Percentiles rank a stretch among this genome's conserved stretches.
These are phyloP conservation scores for Dione vanillae DNA, from an alignment of 2,888 invertebrate genomes.

Conservation along the genomic window DNA sequence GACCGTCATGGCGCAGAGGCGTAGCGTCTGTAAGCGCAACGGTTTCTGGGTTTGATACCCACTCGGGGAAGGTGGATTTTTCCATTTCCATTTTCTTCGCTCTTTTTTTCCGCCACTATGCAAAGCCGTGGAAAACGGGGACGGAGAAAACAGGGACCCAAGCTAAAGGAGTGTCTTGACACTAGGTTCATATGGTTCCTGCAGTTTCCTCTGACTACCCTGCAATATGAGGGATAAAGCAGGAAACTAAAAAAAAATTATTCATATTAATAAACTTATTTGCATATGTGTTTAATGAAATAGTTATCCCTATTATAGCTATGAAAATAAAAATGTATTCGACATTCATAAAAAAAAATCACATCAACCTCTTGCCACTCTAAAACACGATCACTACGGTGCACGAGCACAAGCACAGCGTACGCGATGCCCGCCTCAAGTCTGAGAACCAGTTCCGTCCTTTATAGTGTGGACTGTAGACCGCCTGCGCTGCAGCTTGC, in stretches of 20 bases:
- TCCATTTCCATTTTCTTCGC: not conserved
- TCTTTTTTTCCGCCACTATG: too few species aligned
- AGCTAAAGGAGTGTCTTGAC: too few species aligned
- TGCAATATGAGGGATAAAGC: not conserved
- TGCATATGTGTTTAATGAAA: too few species aligned
- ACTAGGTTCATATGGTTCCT: too few species aligned
- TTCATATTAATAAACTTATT: too few species aligned
- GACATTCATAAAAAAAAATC: not conserved
- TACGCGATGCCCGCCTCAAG: conserved; percentile 62
- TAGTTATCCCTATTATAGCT: too few species aligned
- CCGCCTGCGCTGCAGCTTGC: conserved; percentile 82
- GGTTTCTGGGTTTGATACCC: not conserved
- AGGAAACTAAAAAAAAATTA: not conserved
- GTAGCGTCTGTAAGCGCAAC: too few species aligned
- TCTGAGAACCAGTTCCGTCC: conserved; percentile 77
- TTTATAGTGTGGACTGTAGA: conserved; percentile 78
- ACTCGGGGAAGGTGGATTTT: too few species aligned
- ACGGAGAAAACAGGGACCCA: too few species aligned
- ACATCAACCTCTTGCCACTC: conserved; percentile 50
- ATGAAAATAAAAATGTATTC: too few species aligned
- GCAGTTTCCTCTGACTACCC: not conserved
- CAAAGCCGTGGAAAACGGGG: too few species aligned
- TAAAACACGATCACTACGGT: conserved; percentile 46
- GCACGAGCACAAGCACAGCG: conserved; percentile 61
- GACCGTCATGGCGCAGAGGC: too few species aligned